phyloP scores from a whole-genome alignment of 2,113 vertebrate genomes.

The Dinomys branickii region DNA sequence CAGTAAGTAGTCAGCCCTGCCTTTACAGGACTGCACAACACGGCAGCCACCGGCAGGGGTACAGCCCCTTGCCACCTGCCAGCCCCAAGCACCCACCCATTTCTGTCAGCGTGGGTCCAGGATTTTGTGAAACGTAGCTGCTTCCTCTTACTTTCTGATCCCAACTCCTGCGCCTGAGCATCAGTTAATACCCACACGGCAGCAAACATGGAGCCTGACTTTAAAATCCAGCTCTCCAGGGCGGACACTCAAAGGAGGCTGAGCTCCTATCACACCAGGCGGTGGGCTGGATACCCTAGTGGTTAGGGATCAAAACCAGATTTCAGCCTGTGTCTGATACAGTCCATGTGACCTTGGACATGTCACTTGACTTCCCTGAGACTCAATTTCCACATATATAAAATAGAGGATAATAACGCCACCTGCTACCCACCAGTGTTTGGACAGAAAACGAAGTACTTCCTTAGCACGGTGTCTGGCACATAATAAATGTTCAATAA shows the following conservation, averaged over 20 bases:
- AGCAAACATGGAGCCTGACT: no score
- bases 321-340: neutral
- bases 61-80: neutral
- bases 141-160: neutral
- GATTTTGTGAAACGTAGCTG: neutral
- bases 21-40: neutral
- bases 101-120: neutral
- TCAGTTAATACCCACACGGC: neutral
- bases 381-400: neutral
- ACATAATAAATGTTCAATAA: neutral
- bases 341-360: neutral
- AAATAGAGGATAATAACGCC: neutral
- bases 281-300: neutral
- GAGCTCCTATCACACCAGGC: neutral
- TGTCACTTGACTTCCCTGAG: neutral
- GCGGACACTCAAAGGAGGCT: no score
- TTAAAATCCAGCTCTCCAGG: neutral
- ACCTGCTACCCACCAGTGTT: neutral
- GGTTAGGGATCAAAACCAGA: neutral
- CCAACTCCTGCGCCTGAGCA: neutral
- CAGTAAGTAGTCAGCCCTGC: neutral
- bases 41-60: neutral
- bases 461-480: neutral
- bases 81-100: rapidly evolving
- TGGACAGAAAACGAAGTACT: conserved; percentile 3